Conservation (phyloP, 2,113 vertebrate species). For the Dendropsophus ebraccatus region DNA sequence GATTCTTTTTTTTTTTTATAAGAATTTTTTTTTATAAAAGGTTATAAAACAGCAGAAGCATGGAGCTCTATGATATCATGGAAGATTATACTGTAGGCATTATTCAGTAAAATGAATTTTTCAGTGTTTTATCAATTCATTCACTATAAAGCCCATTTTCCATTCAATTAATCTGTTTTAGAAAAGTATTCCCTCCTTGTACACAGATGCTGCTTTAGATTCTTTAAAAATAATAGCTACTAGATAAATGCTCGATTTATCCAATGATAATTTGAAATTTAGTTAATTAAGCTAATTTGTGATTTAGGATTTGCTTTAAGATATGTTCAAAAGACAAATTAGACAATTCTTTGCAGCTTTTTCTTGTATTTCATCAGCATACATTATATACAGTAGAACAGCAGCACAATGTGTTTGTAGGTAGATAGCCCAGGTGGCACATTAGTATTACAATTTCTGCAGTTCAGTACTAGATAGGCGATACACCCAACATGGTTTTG, state of each 20-base stretch:
- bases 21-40: too few relatives aligned
- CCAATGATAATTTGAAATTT: conserved; percentile 11
- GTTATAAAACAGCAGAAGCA: too few relatives aligned
- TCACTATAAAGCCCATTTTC: background rate
- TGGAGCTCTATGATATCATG: background rate
- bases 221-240: background rate
- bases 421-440: background rate
- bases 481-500: background rate
- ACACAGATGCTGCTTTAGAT: background rate
- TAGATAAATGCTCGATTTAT: background rate
- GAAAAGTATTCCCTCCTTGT: background rate
- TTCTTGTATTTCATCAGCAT: background rate
- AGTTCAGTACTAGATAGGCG: background rate
- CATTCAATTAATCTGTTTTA: conserved; percentile 1
- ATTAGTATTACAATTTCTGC: background rate
- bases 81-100: background rate
- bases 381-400: background rate
- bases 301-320: background rate
- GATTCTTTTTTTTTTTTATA: too few relatives aligned
- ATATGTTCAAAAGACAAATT: background rate
- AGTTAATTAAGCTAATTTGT: conserved; percentile 20
- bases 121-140: background rate
- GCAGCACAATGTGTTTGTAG: background rate
- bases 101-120: background rate
- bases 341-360: background rate